Percentiles rank a stretch among this genome's conserved stretches.
phyloP scores from a whole-genome alignment of 2,797 vertebrate genomes.

The Miichthys miiuy region DNA sequence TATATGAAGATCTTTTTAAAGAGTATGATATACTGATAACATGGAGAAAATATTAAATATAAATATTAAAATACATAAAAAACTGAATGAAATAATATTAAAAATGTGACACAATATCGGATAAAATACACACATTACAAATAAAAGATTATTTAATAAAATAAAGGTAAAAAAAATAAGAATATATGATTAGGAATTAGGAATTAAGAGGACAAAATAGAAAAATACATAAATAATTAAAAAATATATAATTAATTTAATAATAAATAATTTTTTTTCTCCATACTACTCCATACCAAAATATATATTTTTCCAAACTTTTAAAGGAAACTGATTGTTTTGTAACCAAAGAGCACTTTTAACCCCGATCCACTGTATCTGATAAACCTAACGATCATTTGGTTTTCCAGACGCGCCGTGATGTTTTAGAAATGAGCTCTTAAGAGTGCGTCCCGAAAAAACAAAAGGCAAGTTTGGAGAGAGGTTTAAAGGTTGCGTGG shows the following conservation, averaged over 20 bases:
- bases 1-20: background rate
- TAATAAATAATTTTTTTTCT: background rate
- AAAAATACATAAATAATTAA: background rate
- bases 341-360: slow-evolving; percentile 35
- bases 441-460: slow-evolving; percentile 24
- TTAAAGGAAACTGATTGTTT: background rate
- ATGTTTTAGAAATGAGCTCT: slow-evolving; percentile 51
- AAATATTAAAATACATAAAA: background rate
- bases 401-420: slow-evolving; percentile 3
- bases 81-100: background rate
- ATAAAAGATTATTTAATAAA: background rate
- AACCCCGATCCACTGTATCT: slow-evolving; percentile 8
- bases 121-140: background rate
- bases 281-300: no score
- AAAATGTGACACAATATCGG: background rate
- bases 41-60: background rate
- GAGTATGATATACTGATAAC: no score
- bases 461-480: slow-evolving; percentile 31
- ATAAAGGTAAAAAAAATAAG: background rate
- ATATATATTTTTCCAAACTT: slow-evolving; percentile 17
- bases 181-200: no score
- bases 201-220: background rate
- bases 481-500: slow-evolving; percentile 57
- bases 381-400: slow-evolving; percentile 28
- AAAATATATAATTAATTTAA: background rate